Conservation (phyloP, 2,888 invertebrate species). For the Zygaena filipendulae region DNA sequence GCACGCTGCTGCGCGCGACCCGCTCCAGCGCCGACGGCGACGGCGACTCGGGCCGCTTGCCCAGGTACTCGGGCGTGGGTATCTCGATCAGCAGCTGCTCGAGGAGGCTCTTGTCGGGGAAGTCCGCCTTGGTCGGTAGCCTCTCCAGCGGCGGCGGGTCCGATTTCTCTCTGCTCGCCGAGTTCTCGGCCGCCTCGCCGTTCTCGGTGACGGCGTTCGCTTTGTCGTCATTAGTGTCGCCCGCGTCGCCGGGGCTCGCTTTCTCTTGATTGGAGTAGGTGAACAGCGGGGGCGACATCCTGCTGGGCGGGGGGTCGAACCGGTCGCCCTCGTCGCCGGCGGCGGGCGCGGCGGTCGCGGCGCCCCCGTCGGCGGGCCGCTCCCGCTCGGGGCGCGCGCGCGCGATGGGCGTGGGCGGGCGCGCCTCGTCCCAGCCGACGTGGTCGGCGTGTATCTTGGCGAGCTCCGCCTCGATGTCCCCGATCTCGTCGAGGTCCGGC, state of each 20-base stretch:
- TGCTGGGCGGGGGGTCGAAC: conserved; percentile 75
- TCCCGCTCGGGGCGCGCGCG: conserved; percentile 17
- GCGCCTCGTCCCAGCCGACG: conserved; percentile 44
- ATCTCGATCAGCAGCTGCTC: conserved; percentile 89
- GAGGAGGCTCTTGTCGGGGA: conserved; percentile 70
- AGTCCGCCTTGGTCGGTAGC: conserved; percentile 52
- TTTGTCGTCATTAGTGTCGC: conserved; percentile 23
- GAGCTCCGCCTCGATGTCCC: conserved; percentile 76
- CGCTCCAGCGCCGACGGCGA: conserved; percentile 57
- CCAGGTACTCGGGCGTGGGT: conserved; percentile 70
- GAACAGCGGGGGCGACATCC: conserved; percentile 79
- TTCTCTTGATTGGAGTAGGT: conserved; percentile 82
- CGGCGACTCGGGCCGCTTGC: conserved; percentile 54
- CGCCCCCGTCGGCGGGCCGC: conserved; percentile 16
- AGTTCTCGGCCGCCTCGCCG: conserved; percentile 28
- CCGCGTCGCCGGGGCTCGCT: conserved; percentile 52
- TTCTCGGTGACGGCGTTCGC: conserved; percentile 27
- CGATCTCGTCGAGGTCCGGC: conserved; percentile 63
- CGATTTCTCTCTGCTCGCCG: conserved; percentile 19
- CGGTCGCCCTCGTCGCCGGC: conserved; percentile 40
- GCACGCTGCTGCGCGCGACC: conserved; percentile 62
- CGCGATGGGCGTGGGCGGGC: conserved; percentile 38
- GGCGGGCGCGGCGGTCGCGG: conserved; percentile 17
- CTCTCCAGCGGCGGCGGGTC: conserved; percentile 39
- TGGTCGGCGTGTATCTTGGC: conserved; percentile 73